Evolutionary conservation across 2,113 vertebrate genomes (phyloP), one percentile per base, ranked within the genome.

Genomic region (Mystacornis crossleyi): DNA sequence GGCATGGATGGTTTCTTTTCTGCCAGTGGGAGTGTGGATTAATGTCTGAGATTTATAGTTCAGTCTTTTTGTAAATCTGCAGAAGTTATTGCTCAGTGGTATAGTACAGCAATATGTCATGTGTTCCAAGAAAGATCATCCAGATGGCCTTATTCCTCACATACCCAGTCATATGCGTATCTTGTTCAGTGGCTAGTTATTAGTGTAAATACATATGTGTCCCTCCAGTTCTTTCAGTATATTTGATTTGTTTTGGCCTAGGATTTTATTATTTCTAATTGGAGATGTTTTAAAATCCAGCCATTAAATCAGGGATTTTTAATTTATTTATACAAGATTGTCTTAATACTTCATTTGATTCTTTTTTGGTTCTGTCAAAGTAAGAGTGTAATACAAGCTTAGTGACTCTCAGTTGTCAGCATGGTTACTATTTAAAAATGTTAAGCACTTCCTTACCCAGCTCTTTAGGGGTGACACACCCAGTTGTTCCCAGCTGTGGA

Each of bases 351-450:
- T 82, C 2, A 53, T 77, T 45, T 79, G 31, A 75, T 79, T 64
- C 4, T 82, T 51, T 65, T 65, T 88, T 80, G 72, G 10, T 67
- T 72, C 19, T 89, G 16, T 86, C 80, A 42, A 69, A 93, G 62
- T 65, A 92, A 95, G 77, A 93, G 55, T 70, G 92, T 80, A 96
- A 85, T 71, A 79, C 6, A 72, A 96, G 83, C 87, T 81, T 38
- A 86, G 70, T 36, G 66, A 90, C 60, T 84, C 79, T 88, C 77
- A 93, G 93, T 95, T 98, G 95, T 94, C 92, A 90, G n/a, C 66
- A n/a, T 24, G 36, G 81, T 95, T 97, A 20, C 97, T 97, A 88
- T 97, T 98, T 98, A 66, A 95, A 97, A 97, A 85, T 26, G 50
- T 71, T 86, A 88, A 93, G 80, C 81, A 69, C 81, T 97, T 97